Evolutionary conservation across 2,797 vertebrate species (phyloP), one percentile per base, ranked within the genome.

Genomic region (Setipinna tenuifilis): DNA sequence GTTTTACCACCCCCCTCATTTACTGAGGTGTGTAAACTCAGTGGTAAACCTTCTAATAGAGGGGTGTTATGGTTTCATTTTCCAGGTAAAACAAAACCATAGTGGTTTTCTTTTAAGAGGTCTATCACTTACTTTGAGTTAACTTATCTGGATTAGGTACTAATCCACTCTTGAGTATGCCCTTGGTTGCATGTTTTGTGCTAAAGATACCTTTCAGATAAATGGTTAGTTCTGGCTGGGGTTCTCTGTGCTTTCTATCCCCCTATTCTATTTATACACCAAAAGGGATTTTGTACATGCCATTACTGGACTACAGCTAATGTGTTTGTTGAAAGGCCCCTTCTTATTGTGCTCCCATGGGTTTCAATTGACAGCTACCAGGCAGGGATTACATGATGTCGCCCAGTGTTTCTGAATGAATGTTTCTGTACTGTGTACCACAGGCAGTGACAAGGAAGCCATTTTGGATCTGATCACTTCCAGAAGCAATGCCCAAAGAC

Each of bases 371-470:
- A 71, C 65, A 31, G 11, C 16, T 31, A 23, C 62, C 11, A 31
- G 28, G 35, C 35, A 41, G 35, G 50, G 2, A 54, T 14, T 54
- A 7, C 50, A 25, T 65, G 61, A 5, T 78, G 68, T 16, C 2
- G 61, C 9, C n/a, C 61, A 25, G 23, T 71, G 65, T 31, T 71
- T 12, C 28, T 23, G 25, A 16, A 28, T 71, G 25, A 35, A 84
- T 46, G 35, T 28, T 10, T 82, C 75, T 88, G 12, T 7, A 14
- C 7, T 54, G 50, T 54, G 50, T 54, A 9, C 91, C 80, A 3
- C 90, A 99, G 98, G 98, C 89, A 99, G 98, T 25, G 98, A 99
- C 92, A 99, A 98, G 92, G 97, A 99, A 12, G 94, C 98, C 90
- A 99, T 99, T 87, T 92, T 99, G 4, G 98, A 99, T 62, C 94